A percentile compares a stretch with the other conserved stretches of the same genome.
Conservation (phyloP, 1,140 invertebrate genomes). For the Telenomus remus region DNA sequence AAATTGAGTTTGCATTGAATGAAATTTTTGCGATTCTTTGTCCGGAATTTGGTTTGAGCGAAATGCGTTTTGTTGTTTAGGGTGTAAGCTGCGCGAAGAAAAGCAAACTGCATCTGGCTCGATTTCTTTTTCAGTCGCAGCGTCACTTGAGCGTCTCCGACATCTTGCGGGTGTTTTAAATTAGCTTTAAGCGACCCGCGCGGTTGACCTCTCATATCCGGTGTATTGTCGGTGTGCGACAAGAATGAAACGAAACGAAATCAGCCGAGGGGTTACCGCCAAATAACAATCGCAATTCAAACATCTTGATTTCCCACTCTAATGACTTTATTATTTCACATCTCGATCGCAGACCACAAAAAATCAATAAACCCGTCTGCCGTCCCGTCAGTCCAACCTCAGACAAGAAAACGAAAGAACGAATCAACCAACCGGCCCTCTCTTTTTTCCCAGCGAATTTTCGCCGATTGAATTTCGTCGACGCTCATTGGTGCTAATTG, state of each 20-base stretch:
- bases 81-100: no score
- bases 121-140: slow-evolving; percentile 9
- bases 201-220: slow-evolving; percentile 67
- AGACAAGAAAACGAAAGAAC: no score
- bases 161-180: slow-evolving; percentile 56
- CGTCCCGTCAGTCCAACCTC: no score
- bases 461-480: slow-evolving; percentile 1
- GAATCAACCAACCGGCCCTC: no score
- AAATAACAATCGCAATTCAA: slow-evolving; percentile 69
- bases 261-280: slow-evolving; percentile 56
- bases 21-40: no score
- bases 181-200: slow-evolving; percentile 64
- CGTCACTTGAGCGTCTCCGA: slow-evolving; percentile 35
- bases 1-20: no score
- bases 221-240: slow-evolving; percentile 59
- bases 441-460: slow-evolving; percentile 1
- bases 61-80: no score
- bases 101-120: no score
- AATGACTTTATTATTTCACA: slow-evolving; percentile 54
- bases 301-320: slow-evolving; percentile 51
- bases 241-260: slow-evolving; percentile 63
- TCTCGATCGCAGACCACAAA: no score
- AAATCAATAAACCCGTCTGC: no score
- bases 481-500: slow-evolving; percentile 42
- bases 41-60: no score